These are phyloP conservation scores for Passer domesticus DNA, from an alignment of 2,113 vertebrate genomes.

Conservation along the genomic window DNA sequence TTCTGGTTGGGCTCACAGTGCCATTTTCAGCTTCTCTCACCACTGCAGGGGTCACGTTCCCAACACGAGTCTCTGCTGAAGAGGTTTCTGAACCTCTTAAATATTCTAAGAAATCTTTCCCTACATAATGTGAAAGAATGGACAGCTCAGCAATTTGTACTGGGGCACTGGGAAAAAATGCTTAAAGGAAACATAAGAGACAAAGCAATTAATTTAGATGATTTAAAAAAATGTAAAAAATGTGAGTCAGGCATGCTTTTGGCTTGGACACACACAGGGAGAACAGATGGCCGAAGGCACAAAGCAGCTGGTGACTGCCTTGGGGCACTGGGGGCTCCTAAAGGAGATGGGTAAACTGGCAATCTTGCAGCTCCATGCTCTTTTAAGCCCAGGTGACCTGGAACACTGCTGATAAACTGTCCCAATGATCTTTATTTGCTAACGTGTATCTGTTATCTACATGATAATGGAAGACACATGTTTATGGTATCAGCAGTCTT, in stretches of 20 bases:
- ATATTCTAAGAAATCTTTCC: background rate
- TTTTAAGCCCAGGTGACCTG: conserved; percentile 2
- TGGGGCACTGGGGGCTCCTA: background rate
- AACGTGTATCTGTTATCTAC: background rate
- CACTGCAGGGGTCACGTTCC: background rate
- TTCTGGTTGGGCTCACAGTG: background rate
- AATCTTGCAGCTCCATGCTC: background rate
- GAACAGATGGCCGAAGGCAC: conserved; percentile 37
- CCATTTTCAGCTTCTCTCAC: background rate
- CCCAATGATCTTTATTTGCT: background rate
- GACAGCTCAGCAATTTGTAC: background rate
- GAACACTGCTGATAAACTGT: background rate
- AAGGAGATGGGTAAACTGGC: background rate
- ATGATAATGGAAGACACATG: background rate
- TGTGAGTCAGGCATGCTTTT: background rate
- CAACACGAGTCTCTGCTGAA: background rate
- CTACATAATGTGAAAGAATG: background rate
- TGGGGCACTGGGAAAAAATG: background rate
- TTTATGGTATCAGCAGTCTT: background rate
- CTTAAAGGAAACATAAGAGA: background rate
- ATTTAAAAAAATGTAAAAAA: background rate
- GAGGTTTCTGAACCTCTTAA: background rate
- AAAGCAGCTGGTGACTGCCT: conserved; percentile 34
- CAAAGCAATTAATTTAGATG: background rate
- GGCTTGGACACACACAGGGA: background rate